Base-by-base conservation (phyloP, 2,797 vertebrate species). In the Salarias fasciatus region DNA sequence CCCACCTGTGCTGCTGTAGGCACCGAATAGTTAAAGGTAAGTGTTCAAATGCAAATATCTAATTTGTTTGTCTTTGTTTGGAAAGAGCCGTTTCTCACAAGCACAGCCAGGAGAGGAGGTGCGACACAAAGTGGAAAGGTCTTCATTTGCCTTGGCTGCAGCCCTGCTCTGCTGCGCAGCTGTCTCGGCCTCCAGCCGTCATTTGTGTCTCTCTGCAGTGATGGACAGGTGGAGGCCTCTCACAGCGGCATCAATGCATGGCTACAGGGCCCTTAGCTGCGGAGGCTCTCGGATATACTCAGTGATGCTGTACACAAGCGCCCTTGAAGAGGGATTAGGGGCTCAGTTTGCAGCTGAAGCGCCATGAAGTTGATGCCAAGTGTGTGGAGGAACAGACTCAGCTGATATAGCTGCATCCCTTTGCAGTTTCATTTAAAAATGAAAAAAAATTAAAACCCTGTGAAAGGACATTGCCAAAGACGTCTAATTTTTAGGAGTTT, bases 61-160 rank as follows among this genome's bases (percentile, higher is more conserved):
- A 44, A 91, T 92, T 92, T 92, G 91, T 82, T 90, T 92, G 79
- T 79, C 85, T 89, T 91, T 92, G 91, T 91, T 91, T 90, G 79
- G 47, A 88, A 75, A 90, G 85, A 91, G 88, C 86, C 87, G 89
- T 90, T 90, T 88, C 80, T 83, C 84, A 57, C 67, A 57, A 73
- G 63, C 82, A 63, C 61, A 63, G 74, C 42, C 82, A 77, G 54
- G 55, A 70, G 69, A 59, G 46, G 62, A 68, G 37, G 64, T 43
- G 68, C 71, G 63, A 71, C 64, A 74, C 81, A 87, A 83, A 83
- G 67, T 74, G 71, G 63, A 75, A 72, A 50, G 79, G 78, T 59
- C 82, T 85, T 92, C 86, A 92, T 92, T 91, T 90, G 87, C 89
- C 79, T 91, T 69, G 54, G 72, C 84, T 83, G 64, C 75, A 63